A percentile compares a stretch with the other conserved stretches of the same genome.
phyloP scores from a whole-genome alignment of 2,888 invertebrate genomes.

The Orthosia incerta region DNA sequence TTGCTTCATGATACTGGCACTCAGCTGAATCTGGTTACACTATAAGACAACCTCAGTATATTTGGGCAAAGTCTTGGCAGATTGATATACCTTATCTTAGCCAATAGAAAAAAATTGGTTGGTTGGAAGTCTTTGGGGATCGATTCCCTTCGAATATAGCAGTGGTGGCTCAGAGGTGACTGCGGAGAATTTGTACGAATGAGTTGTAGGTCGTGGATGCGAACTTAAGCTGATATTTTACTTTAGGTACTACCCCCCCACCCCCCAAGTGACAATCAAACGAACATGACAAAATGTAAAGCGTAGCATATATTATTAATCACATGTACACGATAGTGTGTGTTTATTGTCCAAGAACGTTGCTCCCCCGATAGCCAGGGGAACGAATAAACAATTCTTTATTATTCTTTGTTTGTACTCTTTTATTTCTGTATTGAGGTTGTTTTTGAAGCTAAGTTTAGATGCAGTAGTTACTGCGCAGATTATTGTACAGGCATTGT shows the following conservation, averaged over 20 bases:
- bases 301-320: constrained; percentile 40
- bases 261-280: constrained; percentile 6
- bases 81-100: too few relatives aligned
- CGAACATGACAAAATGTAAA: constrained; percentile 43
- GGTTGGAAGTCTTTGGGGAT: too few relatives aligned
- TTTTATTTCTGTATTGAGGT: constrained; percentile 20
- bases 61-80: too few relatives aligned
- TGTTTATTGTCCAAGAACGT: constrained; percentile 60
- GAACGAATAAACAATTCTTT: constrained; percentile 50
- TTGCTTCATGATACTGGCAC: too few relatives aligned
- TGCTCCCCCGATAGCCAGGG: constrained; percentile 53
- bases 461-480: constrained; percentile 5
- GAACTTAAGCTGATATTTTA: too few relatives aligned
- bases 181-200: too few relatives aligned
- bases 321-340: constrained; percentile 48
- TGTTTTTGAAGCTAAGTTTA: constrained; percentile 29
- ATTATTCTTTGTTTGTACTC: constrained; percentile 56
- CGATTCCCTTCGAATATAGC: too few relatives aligned
- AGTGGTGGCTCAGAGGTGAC: too few relatives aligned
- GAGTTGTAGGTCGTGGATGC: too few relatives aligned
- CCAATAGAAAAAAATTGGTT: too few relatives aligned
- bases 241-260: background rate
- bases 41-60: too few relatives aligned
- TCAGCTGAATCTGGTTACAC: too few relatives aligned
- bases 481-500: background rate